These are phyloP conservation scores for Erynnis tages DNA, from an alignment of 2,888 invertebrate species.

Conservation along the genomic window DNA sequence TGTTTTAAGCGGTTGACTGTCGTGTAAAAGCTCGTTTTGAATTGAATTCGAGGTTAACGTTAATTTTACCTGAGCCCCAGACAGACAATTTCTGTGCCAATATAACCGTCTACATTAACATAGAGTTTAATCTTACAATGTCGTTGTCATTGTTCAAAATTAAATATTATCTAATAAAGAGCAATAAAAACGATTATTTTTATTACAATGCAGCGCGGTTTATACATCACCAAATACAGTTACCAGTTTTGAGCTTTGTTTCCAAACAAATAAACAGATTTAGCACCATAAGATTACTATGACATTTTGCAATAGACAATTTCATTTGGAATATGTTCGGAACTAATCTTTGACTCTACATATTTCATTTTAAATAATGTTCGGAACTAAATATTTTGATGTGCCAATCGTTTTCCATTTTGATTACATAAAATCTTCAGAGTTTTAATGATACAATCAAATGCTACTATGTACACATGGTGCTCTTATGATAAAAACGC, in stretches of 20 bases:
- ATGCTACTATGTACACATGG: slow-evolving; percentile 31
- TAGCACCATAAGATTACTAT: slow-evolving; percentile 6
- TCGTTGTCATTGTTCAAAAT: slow-evolving; percentile 13
- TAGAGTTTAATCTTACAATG: slow-evolving; percentile 17
- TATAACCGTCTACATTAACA: slow-evolving; percentile 17
- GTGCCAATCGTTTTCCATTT: slow-evolving; percentile 25
- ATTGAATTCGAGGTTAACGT: not conserved
- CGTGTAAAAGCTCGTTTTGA: not conserved
- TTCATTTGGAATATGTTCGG: not conserved
- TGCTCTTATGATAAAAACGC: slow-evolving; percentile 31
- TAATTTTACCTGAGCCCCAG: not conserved
- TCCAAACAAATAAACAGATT: slow-evolving; percentile 18
- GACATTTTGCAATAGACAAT: slow-evolving; percentile 3
- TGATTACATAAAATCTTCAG: slow-evolving; percentile 13
- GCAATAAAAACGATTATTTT: slow-evolving; percentile 25
- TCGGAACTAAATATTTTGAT: slow-evolving; percentile 7
- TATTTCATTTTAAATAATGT: not conserved
- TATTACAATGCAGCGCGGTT: slow-evolving; percentile 34
- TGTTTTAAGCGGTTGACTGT: slow-evolving; percentile 7
- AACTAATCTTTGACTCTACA: too few species aligned
- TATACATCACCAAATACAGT: slow-evolving; percentile 29
- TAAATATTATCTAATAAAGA: slow-evolving; percentile 9
- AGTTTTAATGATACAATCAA: too few species aligned
- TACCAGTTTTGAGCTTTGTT: slow-evolving; percentile 27
- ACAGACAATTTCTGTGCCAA: slow-evolving; percentile 16